Evolutionary conservation across 2,113 vertebrate genomes (phyloP).

Genomic region (Limanda limanda): DNA sequence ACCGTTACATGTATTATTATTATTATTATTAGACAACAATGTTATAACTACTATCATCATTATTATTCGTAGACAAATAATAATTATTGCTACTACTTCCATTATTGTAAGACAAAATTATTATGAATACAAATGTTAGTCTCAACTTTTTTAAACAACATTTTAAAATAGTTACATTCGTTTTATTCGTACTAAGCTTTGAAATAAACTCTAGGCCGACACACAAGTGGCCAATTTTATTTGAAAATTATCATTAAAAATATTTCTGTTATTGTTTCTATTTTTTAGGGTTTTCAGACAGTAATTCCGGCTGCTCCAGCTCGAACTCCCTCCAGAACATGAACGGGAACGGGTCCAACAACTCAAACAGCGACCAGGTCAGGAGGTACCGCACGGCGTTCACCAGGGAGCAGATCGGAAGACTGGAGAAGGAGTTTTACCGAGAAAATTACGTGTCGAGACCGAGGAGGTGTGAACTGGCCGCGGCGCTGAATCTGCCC

Average conservation of each 20-base stretch:
- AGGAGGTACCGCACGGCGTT: slow-evolving; percentile 92
- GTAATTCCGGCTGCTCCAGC: slow-evolving; percentile 87
- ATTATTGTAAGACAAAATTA: neutral
- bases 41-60: neutral
- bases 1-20: neutral
- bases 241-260: neutral
- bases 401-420: slow-evolving; percentile 90
- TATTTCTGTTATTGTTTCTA: neutral
- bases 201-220: neutral
- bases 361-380: slow-evolving; percentile 90
- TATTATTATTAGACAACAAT: neutral
- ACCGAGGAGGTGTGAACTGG: slow-evolving; percentile 95
- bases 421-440: slow-evolving; percentile 94
- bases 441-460: slow-evolving; percentile 94
- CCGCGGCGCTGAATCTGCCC: slow-evolving; percentile 94
- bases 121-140: neutral
- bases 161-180: neutral
- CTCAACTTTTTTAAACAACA: neutral
- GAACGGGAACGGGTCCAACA: slow-evolving; percentile 86
- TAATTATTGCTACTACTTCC: neutral
- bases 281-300: slow-evolving; percentile 89
- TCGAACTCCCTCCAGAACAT: slow-evolving; percentile 86
- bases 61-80: neutral
- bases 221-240: neutral
- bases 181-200: neutral